Evolutionary conservation across 1,140 invertebrate genomes (phyloP).

Genomic region (Apis mellifera): DNA sequence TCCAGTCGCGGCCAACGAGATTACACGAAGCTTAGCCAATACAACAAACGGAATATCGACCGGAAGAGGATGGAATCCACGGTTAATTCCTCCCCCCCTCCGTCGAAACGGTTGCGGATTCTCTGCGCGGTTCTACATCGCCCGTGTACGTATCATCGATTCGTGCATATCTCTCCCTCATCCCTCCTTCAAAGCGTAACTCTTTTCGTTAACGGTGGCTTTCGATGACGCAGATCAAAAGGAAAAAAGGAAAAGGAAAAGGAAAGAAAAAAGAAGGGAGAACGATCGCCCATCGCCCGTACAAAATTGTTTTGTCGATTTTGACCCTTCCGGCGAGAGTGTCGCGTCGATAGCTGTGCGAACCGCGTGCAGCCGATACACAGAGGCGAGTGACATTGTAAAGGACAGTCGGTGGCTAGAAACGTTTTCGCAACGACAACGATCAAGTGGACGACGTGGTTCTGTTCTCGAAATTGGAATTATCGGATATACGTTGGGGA

Average conservation of each 20-base stretch:
- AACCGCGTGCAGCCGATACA: conserved; percentile 39
- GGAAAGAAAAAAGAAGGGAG: neutral
- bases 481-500: conserved; percentile 61
- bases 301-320: conserved; percentile 70
- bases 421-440: conserved; percentile 40
- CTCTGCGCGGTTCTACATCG: neutral
- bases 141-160: conserved; percentile 9
- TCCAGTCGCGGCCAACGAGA: conserved; percentile 36
- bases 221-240: neutral
- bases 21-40: conserved; percentile 30
- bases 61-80: neutral
- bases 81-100: neutral
- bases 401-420: conserved; percentile 61
- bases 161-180: too few species aligned
- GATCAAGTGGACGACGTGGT: neutral
- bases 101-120: conserved; percentile 28
- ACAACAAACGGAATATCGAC: conserved; percentile 16
- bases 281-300: conserved; percentile 35
- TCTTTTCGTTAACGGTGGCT: conserved; percentile 35
- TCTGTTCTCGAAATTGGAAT: conserved; percentile 61
- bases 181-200: neutral
- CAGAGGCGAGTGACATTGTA: conserved; percentile 52
- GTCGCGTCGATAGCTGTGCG: conserved; percentile 61
- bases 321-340: conserved; percentile 59
- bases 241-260: neutral